Evolutionary conservation across 2,888 invertebrate species (phyloP).

Genomic region (Oasisia sp.): DNA sequence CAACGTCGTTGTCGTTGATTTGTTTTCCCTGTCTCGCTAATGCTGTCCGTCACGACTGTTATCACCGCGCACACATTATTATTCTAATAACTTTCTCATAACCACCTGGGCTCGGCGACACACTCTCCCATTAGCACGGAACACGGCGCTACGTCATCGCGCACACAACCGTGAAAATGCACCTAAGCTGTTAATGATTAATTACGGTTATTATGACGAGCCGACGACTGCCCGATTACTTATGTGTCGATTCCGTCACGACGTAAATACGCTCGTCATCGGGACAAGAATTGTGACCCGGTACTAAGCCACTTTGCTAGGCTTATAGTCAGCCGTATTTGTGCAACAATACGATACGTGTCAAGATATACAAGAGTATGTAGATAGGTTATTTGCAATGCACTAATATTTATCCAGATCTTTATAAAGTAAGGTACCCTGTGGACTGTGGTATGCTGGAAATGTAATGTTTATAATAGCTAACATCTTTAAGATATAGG

Average conservation of each 20-base stretch:
- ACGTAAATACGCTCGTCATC: not conserved
- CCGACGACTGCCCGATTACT: not conserved
- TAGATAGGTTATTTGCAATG: no score
- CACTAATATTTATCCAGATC: no score
- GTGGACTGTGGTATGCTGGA: no score
- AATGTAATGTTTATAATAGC: no score
- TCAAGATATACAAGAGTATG: no score
- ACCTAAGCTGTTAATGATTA: not conserved
- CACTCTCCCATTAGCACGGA: not conserved
- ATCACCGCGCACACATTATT: not conserved
- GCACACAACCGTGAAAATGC: not conserved
- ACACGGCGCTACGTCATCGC: not conserved
- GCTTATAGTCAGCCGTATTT: no score
- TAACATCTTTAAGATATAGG: no score
- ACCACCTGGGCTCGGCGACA: not conserved
- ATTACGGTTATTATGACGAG: not conserved
- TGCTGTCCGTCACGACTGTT: not conserved
- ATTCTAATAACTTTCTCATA: not conserved
- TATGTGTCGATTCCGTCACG: not conserved
- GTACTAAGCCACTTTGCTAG: no score
- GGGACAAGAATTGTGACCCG: not conserved
- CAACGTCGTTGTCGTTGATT: not conserved
- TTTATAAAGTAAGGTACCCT: no score
- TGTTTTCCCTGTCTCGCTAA: not conserved
- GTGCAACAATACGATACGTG: no score